phyloP scores from a whole-genome alignment of 2,888 invertebrate species.

The Aphodius sticticus region DNA sequence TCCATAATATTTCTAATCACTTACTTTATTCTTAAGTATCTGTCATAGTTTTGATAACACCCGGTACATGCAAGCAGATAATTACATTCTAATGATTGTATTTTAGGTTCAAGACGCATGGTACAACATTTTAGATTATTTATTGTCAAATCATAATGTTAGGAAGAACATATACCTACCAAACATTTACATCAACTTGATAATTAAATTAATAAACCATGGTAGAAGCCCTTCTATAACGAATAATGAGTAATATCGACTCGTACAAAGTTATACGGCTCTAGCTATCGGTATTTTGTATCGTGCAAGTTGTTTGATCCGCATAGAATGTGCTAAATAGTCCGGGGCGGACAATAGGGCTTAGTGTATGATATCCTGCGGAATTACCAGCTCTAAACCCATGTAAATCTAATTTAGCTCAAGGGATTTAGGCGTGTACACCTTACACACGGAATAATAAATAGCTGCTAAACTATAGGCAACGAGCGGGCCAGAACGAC shows the following conservation, averaged over 20 bases:
- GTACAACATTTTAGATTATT: too few species aligned
- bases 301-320: background rate
- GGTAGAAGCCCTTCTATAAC: background rate
- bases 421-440: slow-evolving; percentile 4
- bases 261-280: background rate
- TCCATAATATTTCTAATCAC: too few species aligned
- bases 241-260: background rate
- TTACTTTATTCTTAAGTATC: too few species aligned
- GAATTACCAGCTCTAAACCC: background rate
- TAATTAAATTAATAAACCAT: too few species aligned
- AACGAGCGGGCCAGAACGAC: background rate
- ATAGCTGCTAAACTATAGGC: background rate
- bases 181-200: too few species aligned
- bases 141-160: too few species aligned
- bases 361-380: background rate
- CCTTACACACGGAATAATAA: slow-evolving; percentile 4
- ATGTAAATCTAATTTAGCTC: slow-evolving; percentile 4
- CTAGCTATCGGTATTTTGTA: background rate
- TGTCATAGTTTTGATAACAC: too few species aligned
- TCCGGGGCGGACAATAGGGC: background rate
- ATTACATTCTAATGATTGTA: too few species aligned
- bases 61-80: too few species aligned
- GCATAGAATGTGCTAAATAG: background rate
- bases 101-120: too few species aligned
- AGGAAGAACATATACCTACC: too few species aligned